A percentile compares a stretch with the other conserved stretches of the same genome.
phyloP scores from a whole-genome alignment of 2,888 invertebrate species.

The Lasioglossum pauxillum region DNA sequence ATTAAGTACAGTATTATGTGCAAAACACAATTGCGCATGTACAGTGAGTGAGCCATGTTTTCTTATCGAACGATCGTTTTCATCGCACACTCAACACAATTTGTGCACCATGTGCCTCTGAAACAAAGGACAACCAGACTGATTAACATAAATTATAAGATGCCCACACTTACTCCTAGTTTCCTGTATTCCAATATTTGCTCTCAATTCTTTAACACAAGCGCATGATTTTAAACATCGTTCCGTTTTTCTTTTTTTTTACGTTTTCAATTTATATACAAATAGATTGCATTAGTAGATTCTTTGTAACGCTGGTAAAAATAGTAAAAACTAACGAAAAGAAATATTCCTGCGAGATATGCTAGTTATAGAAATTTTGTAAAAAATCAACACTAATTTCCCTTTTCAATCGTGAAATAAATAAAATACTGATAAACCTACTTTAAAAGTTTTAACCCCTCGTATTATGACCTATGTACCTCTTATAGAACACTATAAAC shows the following conservation, averaged over 20 bases:
- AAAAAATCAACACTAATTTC: background rate
- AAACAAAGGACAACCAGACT: slow-evolving; percentile 88
- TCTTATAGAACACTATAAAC: background rate
- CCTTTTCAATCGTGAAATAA: slow-evolving; percentile 9
- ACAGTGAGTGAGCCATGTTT: slow-evolving; percentile 83
- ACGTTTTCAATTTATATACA: slow-evolving; percentile 1
- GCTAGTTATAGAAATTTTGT: background rate
- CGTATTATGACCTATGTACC: background rate
- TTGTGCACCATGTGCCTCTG: slow-evolving; percentile 92
- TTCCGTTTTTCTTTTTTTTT: background rate
- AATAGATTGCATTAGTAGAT: slow-evolving; percentile 74
- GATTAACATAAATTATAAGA: slow-evolving; percentile 83
- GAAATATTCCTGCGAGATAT: background rate
- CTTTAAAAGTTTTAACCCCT: background rate
- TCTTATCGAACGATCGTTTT: slow-evolving; percentile 75
- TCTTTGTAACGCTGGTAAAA: slow-evolving; percentile 36
- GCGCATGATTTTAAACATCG: slow-evolving; percentile 46
- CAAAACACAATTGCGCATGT: slow-evolving; percentile 78
- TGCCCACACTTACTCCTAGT: slow-evolving; percentile 79
- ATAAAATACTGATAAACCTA: background rate
- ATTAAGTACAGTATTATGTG: slow-evolving; percentile 78
- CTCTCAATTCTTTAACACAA: slow-evolving; percentile 78
- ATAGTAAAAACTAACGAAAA: slow-evolving; percentile 11
- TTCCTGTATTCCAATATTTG: slow-evolving; percentile 53
- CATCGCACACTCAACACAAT: slow-evolving; percentile 84